Evolutionary conservation across 2,797 vertebrate genomes (phyloP).

Genomic region (Sitta carolinensis): DNA sequence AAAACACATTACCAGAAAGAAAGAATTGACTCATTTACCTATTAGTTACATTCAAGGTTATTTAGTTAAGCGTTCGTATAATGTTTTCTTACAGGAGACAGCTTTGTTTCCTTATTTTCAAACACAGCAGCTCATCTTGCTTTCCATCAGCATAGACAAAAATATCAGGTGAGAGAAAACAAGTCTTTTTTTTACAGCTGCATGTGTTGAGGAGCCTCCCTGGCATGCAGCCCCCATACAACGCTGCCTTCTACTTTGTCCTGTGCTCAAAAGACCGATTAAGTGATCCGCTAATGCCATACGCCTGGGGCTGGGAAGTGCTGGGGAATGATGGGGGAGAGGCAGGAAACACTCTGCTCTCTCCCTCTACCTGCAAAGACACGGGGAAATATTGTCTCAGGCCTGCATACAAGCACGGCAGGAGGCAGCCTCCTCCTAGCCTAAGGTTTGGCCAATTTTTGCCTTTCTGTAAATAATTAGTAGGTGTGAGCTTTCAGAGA

Average conservation of each 20-base stretch:
- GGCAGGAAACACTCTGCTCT: not conserved
- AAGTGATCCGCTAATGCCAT: not conserved
- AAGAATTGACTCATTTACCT: constrained; percentile 13
- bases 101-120: constrained; percentile 63
- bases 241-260: constrained; percentile 21
- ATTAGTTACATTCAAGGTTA: constrained; percentile 22
- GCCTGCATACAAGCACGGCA: not conserved
- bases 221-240: constrained; percentile 2
- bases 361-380: not conserved
- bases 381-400: not conserved
- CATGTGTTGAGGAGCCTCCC: not conserved
- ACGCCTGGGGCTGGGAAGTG: not conserved
- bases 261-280: not conserved
- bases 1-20: constrained; percentile 12
- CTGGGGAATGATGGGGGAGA: not conserved
- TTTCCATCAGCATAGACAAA: constrained; percentile 55
- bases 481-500: not conserved
- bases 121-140: constrained; percentile 44
- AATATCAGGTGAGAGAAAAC: constrained; percentile 51
- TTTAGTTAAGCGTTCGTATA: constrained; percentile 48
- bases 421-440: not conserved
- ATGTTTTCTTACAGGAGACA: constrained; percentile 68
- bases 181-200: constrained; percentile 39
- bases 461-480: not conserved
- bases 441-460: not conserved